Evolutionary conservation across 1,140 invertebrate species (phyloP), one percentile per base, ranked within the genome.

Genomic region (Drosophila melanica): DNA sequence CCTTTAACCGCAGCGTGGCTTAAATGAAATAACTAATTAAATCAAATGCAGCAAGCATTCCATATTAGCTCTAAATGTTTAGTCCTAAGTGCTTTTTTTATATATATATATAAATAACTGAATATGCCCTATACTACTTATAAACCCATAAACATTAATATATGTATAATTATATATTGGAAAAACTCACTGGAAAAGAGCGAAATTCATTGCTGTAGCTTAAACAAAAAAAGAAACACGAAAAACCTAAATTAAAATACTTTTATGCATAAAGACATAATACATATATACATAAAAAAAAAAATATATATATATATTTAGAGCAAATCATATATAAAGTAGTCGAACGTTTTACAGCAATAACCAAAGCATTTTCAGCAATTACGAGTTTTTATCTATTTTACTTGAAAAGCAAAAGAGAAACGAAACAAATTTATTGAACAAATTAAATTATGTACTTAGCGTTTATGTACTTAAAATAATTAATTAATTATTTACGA

Each of bases 311-410:
- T 63, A 48, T 63, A 76, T 63, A 48, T 63, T 55, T 27, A 63
- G 35, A 41, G 58, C 20, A 57, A 57, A 62, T 62, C 60, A 66
- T 64, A 71, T 67, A 59, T 62, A 81, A 66, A 64, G 75, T 87
- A 87, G 84, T 77, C 71, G 55, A 58, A 87, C 79, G 79, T 82
- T 81, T 86, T 87, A 87, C 82, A 87, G 82, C 82, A 87, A 87
- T 87, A 87, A 87, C 82, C 82, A 87, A 87, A 87, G 82, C 82
- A 87, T 89, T 87, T 87, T 87, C 71, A 74, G 30, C 71, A 62
- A 51, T 72, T 62, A 66, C 41, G 57, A 71, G 55, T 72, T 72
- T 73, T 63, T 53, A 64, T 64, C 44, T 30, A 70, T 27, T 48
- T 62, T 39, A 69, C 27, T 55, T 62, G 48, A 37, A 53, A 64